Base-by-base conservation (phyloP, 2,113 vertebrate species). In the Ochotona princeps region DNA sequence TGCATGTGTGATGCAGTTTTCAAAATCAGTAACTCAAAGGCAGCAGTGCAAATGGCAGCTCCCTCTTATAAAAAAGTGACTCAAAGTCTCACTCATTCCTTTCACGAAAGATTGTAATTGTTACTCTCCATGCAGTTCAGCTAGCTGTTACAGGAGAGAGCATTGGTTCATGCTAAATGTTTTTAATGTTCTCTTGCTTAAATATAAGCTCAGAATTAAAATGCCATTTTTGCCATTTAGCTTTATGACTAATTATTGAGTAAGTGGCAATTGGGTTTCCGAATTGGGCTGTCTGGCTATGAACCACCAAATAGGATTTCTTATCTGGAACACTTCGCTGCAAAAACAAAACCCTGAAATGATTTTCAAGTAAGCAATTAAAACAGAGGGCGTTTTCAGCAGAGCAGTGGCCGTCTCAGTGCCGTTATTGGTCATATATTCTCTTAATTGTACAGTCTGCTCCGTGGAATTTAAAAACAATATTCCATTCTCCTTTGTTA, bases 211-310 rank as follows among this genome's bases (percentile, higher is more conserved):
- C 91, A 83, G 82, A 97, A 97, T 97, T 97, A 97, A 97, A 97
- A 97, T 94, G 70, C 49, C 88, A 94, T 89, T 97, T 97, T 87
- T 96, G 94, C 95, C 85, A 90, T 97, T 97, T 96, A 95, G 60
- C 95, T 96, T 97, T 97, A 97, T 96, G 96, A 89, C 92, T 96
- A 85, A 85, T 97, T 97, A 97, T 96, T 97, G 90, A 89, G 72
- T 94, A 95, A 94, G 49, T 96, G 92, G 95, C 95, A 97, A 82
- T 87, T 96, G 92, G 90, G 94, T 98, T 95, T 97, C 92, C 7
- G 17, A 51, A 32, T 95, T 96, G 95, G 89, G 72, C 60, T 89
- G 90, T 70, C 47, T 92, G 15, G 28, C 72, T 95, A 8, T 61
- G 81, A 95, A 87, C 72, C 44, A 49, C 83, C 91, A 74, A 88